Evolutionary conservation across 2,797 vertebrate genomes (phyloP).

Genomic region (Eremophila alpestris): DNA sequence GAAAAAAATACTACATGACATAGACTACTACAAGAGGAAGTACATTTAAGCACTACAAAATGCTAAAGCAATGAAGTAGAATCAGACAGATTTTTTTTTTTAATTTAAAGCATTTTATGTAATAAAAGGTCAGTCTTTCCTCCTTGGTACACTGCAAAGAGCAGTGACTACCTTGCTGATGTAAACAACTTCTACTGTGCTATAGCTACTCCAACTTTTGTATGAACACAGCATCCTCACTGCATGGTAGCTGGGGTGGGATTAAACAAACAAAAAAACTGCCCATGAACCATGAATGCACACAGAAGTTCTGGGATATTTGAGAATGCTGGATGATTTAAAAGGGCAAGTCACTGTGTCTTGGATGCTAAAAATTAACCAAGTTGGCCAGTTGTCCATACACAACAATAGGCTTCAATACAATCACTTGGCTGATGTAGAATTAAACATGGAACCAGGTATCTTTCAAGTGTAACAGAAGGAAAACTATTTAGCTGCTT

Average conservation of each 20-base stretch:
- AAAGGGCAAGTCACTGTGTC: background rate
- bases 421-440: background rate
- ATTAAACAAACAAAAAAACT: background rate
- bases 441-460: background rate
- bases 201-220: background rate
- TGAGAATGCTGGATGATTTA: background rate
- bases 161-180: background rate
- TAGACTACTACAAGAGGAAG: background rate
- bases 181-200: background rate
- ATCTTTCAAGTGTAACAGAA: background rate
- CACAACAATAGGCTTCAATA: background rate
- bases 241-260: rapidly evolving
- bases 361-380: background rate
- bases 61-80: background rate
- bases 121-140: background rate
- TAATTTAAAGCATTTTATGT: background rate
- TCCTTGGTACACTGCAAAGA: background rate
- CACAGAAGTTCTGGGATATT: background rate
- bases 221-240: background rate
- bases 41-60: background rate
- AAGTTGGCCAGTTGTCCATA: background rate
- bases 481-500: background rate
- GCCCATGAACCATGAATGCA: rapidly evolving
- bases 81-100: background rate
- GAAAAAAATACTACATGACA: background rate